Conservation (phyloP, 2,888 invertebrate species). For the Drosophila cracens region DNA sequence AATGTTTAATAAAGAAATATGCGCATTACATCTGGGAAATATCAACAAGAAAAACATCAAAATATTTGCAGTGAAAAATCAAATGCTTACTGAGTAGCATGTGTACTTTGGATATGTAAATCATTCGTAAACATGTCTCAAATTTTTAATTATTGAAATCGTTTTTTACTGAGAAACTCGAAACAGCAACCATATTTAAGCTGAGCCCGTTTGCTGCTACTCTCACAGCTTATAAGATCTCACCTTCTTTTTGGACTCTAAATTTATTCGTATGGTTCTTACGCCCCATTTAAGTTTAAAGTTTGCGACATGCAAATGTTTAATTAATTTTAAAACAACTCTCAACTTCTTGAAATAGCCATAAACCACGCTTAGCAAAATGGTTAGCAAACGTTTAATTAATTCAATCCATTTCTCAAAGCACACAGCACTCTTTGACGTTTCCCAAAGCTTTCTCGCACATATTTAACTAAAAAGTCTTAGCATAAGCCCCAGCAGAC, state of each 20-base stretch:
- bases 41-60: constrained; percentile 12
- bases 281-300: background rate
- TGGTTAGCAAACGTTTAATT: constrained; percentile 15
- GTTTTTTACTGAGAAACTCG: no score
- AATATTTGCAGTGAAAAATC: background rate
- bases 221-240: no score
- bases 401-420: constrained; percentile 12
- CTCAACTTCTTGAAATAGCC: background rate
- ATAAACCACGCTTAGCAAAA: background rate
- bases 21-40: constrained; percentile 24
- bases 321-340: constrained; percentile 8
- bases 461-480: constrained; percentile 58
- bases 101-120: background rate
- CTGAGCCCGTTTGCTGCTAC: background rate
- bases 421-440: background rate
- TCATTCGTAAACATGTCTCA: background rate
- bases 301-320: background rate
- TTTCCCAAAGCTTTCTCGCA: constrained; percentile 36
- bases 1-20: constrained; percentile 51
- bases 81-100: background rate
- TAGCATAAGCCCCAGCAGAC: constrained; percentile 24
- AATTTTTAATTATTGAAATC: background rate
- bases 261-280: background rate
- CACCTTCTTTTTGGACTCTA: background rate
- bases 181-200: background rate